Base-by-base conservation (phyloP, 1,140 invertebrate species). In the Dufourea novaeangliae region DNA sequence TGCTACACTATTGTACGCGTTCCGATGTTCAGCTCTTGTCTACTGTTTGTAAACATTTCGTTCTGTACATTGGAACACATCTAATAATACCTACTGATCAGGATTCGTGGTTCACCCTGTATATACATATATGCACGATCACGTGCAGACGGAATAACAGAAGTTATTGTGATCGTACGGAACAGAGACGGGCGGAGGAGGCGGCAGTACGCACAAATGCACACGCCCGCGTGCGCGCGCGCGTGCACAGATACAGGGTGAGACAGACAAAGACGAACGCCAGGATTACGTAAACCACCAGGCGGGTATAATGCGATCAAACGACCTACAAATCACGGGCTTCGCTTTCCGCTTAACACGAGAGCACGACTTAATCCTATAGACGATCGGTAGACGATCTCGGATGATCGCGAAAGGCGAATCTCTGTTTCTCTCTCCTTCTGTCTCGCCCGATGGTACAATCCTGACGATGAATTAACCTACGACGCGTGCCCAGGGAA, bases 311-410 rank as follows among this genome's bases (percentile, higher is more conserved):
- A 84, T 79, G 67, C 85, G 86, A 89, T 87, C 87, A 80, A 89
- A 89, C 83, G 88, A 88, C 87, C 88, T 90, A 90, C 87, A 90
- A 90, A 90, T 90, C 88, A 83, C 86, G 76, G 82, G 80, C 79
- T 87, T 87, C 76, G 78, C 80, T 85, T 85, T 83, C 82, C 82
- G 83, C 79, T 83, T 82, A 82, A 82, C 62, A 68, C 68, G 67
- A 78, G 64, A 69, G 68, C 77, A 78, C 76, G 70, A 83, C 27
- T 79, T 80, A 68, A 83, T 70, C 69, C 74, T 62, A 29, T 59
- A 76, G 73, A 76, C 73, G 73, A 76, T 76, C 56, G 74, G 67
- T 41, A 62, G 74, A 71, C 57, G 74, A 77, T 68, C n/a, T n/a
- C 74, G 74, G 74, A 76, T 77, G 56, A 77, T 70, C 74, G 66